Base-by-base conservation (phyloP, 2,888 invertebrate genomes). In the Phrixothrix hirtus region DNA sequence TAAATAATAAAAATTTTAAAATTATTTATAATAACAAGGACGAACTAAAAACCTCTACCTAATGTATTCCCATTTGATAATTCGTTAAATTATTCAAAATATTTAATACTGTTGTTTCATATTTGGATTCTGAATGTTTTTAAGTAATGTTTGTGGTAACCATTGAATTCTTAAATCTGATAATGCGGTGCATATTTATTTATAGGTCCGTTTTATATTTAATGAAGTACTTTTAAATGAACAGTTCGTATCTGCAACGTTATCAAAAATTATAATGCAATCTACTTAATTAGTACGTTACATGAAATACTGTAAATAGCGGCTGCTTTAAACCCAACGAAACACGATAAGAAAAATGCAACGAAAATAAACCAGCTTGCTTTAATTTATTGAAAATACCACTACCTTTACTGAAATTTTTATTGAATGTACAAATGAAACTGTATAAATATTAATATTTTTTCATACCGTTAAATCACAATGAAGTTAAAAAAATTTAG, bases 241-340 rank as follows among this genome's bases (percentile, higher is more conserved):
- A 5, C 4, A 5, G 12, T 36, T 9, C 10, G n/a, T 36, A 36
- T 21, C 3, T 12, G 13, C 7, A 36, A n/a, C 21, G 2, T 25
- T 21, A 11, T 25, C 4, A 2, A 1, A 15, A 36, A 36, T 36
- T 36, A 36, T 36, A 36, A 36, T 11, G 9, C 35, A 35, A 35
- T 35, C 16, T 35, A 35, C 15, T 35, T 35, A 35, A 35, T 15
- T 35, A 35, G 17, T 6, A 35, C 35, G 17, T 35, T 7, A 15
- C 6, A 32, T 15, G 32, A 32, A 34, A 35, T 17, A 10, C 10
- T 35, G 35, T 6, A 35, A 17, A 35, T 31, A 31, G 12, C 12
- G 31, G 31, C 35, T 1, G 9, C 35, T 35, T 35, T 32, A 16
- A 17, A 17, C 35, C 16, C 5, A n/a, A 35, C 35, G 16, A 35